Conservation (phyloP, 2,888 invertebrate species). For the Drosophila putrida region DNA sequence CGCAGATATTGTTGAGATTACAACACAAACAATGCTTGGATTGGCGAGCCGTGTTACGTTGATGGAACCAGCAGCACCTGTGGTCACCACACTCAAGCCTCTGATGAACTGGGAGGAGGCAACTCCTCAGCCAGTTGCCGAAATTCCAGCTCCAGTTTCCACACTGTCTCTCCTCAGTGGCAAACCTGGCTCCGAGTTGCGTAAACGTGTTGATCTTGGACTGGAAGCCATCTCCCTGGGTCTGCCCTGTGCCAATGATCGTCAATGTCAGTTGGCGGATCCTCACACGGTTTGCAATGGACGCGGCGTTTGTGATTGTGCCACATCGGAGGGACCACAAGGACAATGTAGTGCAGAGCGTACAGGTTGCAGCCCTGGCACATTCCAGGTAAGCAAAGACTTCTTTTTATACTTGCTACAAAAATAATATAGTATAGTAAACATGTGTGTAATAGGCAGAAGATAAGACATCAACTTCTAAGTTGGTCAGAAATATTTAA, state of each 20-base stretch:
- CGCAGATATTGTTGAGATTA: constrained; percentile 81
- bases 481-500: too few relatives aligned
- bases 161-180: constrained; percentile 35
- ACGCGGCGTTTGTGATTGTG: constrained; percentile 90
- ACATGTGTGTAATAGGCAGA: too few relatives aligned
- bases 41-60: constrained; percentile 85
- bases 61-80: constrained; percentile 86
- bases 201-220: constrained; percentile 85
- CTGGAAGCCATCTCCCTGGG: constrained; percentile 90
- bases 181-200: constrained; percentile 78
- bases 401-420: too few relatives aligned
- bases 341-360: constrained; percentile 89
- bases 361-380: constrained; percentile 93
- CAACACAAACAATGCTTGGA: constrained; percentile 85
- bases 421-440: too few relatives aligned
- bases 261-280: constrained; percentile 93
- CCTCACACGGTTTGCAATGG: constrained; percentile 90
- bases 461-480: too few relatives aligned
- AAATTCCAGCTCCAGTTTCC: constrained; percentile 20
- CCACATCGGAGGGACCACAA: constrained; percentile 87
- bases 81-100: constrained; percentile 79
- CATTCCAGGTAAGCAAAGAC: constrained; percentile 88
- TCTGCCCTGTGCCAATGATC: constrained; percentile 90
- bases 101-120: constrained; percentile 71
- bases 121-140: constrained; percentile 66